Percentiles rank a stretch among this genome's conserved stretches.
Conservation (phyloP, 2,797 vertebrate species). For the Nasua narica region DNA sequence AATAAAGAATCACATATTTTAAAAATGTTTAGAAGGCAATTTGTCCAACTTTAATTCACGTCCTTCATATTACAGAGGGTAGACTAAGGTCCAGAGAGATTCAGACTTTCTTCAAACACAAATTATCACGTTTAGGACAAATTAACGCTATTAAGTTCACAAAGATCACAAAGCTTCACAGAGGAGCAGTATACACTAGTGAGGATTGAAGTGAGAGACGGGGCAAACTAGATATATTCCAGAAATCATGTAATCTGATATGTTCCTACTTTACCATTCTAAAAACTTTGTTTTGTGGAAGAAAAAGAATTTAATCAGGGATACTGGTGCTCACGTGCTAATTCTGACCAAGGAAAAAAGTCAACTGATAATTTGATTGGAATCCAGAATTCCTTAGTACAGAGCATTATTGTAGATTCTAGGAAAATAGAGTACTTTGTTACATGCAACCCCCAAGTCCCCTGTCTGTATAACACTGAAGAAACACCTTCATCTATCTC, state of each 20-base stretch:
- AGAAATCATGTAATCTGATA: background rate
- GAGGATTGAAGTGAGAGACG: background rate
- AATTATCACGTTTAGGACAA: background rate
- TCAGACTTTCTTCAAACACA: background rate
- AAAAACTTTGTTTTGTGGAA: background rate
- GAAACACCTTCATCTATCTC: background rate
- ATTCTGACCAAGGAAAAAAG: background rate
- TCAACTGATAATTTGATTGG: background rate
- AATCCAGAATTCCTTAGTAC: background rate
- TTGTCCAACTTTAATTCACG: background rate
- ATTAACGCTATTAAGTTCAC: background rate
- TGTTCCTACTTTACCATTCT: background rate
- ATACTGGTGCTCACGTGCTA: background rate
- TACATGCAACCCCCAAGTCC: background rate
- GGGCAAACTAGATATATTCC: background rate
- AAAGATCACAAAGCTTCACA: background rate
- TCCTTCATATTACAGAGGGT: background rate
- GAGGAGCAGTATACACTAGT: background rate
- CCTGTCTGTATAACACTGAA: background rate
- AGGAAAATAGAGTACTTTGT: background rate
- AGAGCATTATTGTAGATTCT: background rate
- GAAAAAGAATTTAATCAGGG: background rate
- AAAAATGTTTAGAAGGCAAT: background rate
- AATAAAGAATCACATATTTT: background rate
- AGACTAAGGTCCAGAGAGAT: background rate